Percentiles rank a stretch among this genome's conserved stretches.
Evolutionary conservation across 2,888 invertebrate genomes (phyloP).

Genomic region (Leucophora obtusa): DNA sequence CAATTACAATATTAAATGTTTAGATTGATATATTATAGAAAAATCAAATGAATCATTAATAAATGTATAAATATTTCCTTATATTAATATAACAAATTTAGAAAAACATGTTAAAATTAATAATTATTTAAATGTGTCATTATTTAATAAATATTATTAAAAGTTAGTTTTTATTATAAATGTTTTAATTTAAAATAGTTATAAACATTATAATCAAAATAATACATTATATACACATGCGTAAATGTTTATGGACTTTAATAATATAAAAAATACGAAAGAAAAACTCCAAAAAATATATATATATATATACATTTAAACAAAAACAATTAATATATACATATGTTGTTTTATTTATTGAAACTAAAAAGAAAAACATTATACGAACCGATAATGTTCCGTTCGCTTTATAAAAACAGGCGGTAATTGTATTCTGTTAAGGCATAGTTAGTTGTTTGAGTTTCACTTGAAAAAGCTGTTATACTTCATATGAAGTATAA

Average conservation of each 20-base stretch:
- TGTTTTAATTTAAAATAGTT: constrained; percentile 26
- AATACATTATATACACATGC: not conserved
- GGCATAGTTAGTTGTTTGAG: too few species aligned
- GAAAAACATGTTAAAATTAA: constrained; percentile 23
- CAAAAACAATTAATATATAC: not conserved
- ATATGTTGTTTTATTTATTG: not conserved
- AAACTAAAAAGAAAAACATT: too few species aligned
- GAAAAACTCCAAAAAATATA: not conserved
- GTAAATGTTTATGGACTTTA: constrained; percentile 33
- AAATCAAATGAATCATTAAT: not conserved
- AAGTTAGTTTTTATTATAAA: constrained; percentile 57
- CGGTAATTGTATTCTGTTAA: too few species aligned
- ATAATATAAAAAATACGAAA: constrained; percentile 8
- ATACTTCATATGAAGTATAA: too few species aligned
- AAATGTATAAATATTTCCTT: constrained; percentile 22
- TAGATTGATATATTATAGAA: constrained; percentile 13
- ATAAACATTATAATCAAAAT: constrained; percentile 1
- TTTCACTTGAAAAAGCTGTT: too few species aligned
- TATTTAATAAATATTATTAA: constrained; percentile 33
- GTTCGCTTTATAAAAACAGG: too few species aligned
- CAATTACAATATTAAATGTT: constrained; percentile 48
- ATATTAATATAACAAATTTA: constrained; percentile 23
- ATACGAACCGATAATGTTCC: too few species aligned
- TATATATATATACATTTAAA: constrained; percentile 33
- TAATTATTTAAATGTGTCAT: constrained; percentile 30